Conservation (phyloP, 2,797 vertebrate genomes). For the Lemur catta region DNA sequence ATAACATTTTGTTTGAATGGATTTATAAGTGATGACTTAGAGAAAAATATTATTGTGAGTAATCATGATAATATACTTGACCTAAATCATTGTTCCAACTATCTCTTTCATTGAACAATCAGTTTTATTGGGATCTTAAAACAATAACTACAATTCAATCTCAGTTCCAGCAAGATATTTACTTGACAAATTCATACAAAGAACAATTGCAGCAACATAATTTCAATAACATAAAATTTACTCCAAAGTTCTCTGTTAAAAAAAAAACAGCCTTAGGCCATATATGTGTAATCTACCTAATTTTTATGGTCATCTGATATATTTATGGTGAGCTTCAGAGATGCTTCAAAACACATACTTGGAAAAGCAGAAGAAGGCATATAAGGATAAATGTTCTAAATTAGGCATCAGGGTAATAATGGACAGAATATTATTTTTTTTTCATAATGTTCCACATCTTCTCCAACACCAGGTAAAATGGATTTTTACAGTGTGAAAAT, state of each 20-base stretch:
- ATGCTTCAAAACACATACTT: background rate
- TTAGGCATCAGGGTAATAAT: background rate
- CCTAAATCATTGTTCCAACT: background rate
- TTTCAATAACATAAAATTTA: background rate
- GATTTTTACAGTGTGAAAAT: background rate
- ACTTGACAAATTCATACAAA: background rate
- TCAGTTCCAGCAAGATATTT: background rate
- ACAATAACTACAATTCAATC: background rate
- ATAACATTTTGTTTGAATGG: background rate
- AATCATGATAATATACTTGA: background rate
- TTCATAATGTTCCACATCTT: background rate
- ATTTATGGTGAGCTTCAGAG: background rate
- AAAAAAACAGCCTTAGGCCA: background rate
- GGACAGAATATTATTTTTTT: background rate
- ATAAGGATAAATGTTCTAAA: background rate
- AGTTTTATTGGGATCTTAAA: background rate
- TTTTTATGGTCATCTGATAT: background rate
- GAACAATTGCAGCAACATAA: background rate
- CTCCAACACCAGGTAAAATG: background rate
- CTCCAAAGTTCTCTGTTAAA: background rate
- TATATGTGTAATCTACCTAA: background rate
- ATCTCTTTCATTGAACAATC: background rate
- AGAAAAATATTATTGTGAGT: background rate
- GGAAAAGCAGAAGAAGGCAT: background rate
- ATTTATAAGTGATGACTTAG: background rate